These are phyloP conservation scores for Pangasius sanitwongsei DNA, from an alignment of 2,797 vertebrate genomes.

Conservation along the genomic window DNA sequence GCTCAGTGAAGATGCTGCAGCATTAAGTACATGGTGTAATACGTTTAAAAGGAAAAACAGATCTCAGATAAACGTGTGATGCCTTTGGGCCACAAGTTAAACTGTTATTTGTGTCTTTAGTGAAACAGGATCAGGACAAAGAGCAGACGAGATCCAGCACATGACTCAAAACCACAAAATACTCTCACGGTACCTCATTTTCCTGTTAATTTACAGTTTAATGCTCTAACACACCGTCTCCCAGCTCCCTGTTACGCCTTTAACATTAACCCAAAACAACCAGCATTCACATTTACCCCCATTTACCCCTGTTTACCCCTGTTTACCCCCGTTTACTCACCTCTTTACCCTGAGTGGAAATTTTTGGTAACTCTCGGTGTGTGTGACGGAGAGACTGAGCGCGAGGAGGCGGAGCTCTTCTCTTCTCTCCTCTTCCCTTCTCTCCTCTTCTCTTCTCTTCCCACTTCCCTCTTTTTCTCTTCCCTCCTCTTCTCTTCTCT, in stretches of 20 bases:
- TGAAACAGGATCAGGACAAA: background rate
- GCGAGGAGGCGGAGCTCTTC: background rate
- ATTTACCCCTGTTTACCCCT: background rate
- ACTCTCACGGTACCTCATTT: too few species aligned
- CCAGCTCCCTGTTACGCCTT: background rate
- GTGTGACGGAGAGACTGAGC: background rate
- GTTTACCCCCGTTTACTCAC: background rate
- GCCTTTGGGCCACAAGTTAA: background rate
- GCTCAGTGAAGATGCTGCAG: background rate
- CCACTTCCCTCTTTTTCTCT: too few species aligned
- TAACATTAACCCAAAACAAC: background rate
- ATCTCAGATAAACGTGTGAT: background rate
- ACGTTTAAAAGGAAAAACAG: background rate
- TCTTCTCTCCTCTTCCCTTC: too few species aligned
- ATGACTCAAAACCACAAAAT: background rate
- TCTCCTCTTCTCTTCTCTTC: too few species aligned
- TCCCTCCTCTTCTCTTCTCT: too few species aligned
- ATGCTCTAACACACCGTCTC: background rate
- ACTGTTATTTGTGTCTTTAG: background rate
- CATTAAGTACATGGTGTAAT: background rate
- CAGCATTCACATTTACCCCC: background rate
- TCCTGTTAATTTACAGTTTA: background rate
- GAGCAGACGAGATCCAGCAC: background rate
- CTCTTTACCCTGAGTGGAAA: background rate
- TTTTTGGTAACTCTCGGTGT: background rate